Evolutionary conservation across 1,140 invertebrate genomes (phyloP).

Genomic region (Neodiprion lecontei): DNA sequence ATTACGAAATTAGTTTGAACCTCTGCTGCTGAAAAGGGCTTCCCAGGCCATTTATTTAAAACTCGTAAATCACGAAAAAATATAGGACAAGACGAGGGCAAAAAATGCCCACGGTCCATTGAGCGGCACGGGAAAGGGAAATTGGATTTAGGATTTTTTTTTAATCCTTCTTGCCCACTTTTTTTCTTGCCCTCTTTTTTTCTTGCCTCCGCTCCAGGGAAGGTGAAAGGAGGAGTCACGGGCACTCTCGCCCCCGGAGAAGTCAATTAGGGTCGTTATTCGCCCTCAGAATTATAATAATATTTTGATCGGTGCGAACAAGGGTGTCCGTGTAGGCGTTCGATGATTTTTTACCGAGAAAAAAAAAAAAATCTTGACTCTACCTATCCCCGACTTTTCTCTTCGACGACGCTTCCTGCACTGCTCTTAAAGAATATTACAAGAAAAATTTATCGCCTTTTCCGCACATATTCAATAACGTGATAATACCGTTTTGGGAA

Average conservation of each 20-base stretch:
- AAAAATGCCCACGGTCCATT: slow-evolving; percentile 12
- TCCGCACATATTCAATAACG: background rate
- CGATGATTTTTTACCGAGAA: background rate
- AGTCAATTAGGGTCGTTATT: slow-evolving; percentile 15
- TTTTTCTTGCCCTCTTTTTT: background rate
- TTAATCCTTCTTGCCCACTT: background rate
- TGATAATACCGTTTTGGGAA: too few relatives aligned
- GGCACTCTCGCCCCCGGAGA: background rate
- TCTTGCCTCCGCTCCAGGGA: background rate
- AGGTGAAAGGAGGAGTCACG: background rate
- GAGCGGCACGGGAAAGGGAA: slow-evolving; percentile 20
- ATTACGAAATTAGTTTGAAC: slow-evolving; percentile 50
- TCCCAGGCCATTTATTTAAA: slow-evolving; percentile 38
- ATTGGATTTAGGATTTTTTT: slow-evolving; percentile 25
- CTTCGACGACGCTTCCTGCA: background rate
- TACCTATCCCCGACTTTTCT: background rate
- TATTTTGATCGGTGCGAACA: slow-evolving; percentile 11
- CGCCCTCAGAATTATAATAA: slow-evolving; percentile 4
- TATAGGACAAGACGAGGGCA: slow-evolving; percentile 29
- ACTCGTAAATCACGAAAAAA: slow-evolving; percentile 52
- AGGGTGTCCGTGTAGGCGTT: slow-evolving; percentile 10
- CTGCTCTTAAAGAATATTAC: background rate
- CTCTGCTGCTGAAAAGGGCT: slow-evolving; percentile 33
- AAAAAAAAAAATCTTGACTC: background rate
- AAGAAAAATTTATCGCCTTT: background rate